Evolutionary conservation across 64 coral and sea anemone genomes (phyloP).

Genomic region (Montipora cactus): DNA sequence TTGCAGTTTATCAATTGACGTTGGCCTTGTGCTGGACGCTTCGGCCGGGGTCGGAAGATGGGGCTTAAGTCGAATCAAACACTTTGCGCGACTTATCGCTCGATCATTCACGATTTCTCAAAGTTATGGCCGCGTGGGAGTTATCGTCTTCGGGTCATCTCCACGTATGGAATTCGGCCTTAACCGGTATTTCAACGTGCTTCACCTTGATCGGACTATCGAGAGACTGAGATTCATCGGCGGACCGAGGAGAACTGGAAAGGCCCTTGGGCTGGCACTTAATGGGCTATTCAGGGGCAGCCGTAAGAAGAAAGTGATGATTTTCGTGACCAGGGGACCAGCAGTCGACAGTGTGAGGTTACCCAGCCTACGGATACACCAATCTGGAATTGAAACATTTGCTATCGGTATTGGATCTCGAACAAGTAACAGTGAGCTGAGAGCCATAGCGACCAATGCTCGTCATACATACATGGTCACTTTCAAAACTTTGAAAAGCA

Average conservation of each 20-base stretch:
- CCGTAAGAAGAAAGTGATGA: slow-evolving; percentile 57
- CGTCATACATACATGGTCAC: slow-evolving; percentile 69
- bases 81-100: slow-evolving; percentile 64
- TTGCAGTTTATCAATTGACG: slow-evolving; percentile 78
- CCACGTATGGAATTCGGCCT: slow-evolving; percentile 56
- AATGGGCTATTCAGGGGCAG: slow-evolving; percentile 64
- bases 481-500: slow-evolving; percentile 51
- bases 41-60: slow-evolving; percentile 69
- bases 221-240: slow-evolving; percentile 41
- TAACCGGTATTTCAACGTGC: slow-evolving; percentile 47
- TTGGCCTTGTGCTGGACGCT: slow-evolving; percentile 81
- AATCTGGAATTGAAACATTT: slow-evolving; percentile 71
- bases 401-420: slow-evolving; percentile 62
- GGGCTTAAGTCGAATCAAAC: slow-evolving; percentile 78
- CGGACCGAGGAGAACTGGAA: slow-evolving; percentile 71
- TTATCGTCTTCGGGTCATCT: slow-evolving; percentile 78
- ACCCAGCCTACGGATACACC: slow-evolving; percentile 66
- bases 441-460: slow-evolving; percentile 63
- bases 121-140: slow-evolving; percentile 60
- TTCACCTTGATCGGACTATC: slow-evolving; percentile 47
- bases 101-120: slow-evolving; percentile 71
- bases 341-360: slow-evolving; percentile 53
- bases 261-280: slow-evolving; percentile 56
- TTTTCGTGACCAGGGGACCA: slow-evolving; percentile 61
- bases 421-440: slow-evolving; percentile 52